Evolutionary conservation across 2,113 vertebrate genomes (phyloP), one percentile per base, ranked within the genome.

Genomic region (Podocnemis expansa): DNA sequence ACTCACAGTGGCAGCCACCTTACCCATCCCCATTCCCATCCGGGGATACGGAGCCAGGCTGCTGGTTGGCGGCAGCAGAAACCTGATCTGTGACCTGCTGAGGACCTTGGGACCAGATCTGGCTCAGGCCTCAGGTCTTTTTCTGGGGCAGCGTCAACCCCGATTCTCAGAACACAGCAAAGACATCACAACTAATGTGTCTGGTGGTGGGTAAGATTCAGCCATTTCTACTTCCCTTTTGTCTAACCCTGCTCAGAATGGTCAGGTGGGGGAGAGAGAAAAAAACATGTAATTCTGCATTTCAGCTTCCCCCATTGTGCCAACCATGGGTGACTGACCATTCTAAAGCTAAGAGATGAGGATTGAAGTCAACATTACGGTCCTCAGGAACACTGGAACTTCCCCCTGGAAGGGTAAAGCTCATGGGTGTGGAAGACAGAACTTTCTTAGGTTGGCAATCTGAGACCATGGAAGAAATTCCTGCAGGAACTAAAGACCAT

Each of bases 301-400:
- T 81, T 22, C 92, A 89, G 47, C 89, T 92, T 49, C 78, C 88
- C 76, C 47, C 49, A 51, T 51, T 51, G 49, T 14, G 11, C 49
- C 49, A 10, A 10, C 83, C 78, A 89, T 16, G 16, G 31, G 60
- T 75, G 38, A 96, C 76, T 54, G 87, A 84, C 93, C 75, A 60
- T 58, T 81, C 63, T 85, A 67, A 58, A 91, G 34, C 87, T 89
- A 67, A 67, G 80, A 82, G 1, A 3, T 0, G 6, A 45, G 31
- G 24, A 54, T 84, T 13, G 95, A 82, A 85, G 70, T 79, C 89
- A 95, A 87, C 75, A 89, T 58, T 78, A 85, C 29, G 83, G 10
- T 58, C 27, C 56, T 58, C 56, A 31, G 56, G 56, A 63, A 29
- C 31, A 63, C 29, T 2, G 31, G 11, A 63, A 63, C 60, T 63